These are phyloP conservation scores for Cinclus cinclus DNA, from an alignment of 2,113 vertebrate genomes.

Conservation along the genomic window DNA sequence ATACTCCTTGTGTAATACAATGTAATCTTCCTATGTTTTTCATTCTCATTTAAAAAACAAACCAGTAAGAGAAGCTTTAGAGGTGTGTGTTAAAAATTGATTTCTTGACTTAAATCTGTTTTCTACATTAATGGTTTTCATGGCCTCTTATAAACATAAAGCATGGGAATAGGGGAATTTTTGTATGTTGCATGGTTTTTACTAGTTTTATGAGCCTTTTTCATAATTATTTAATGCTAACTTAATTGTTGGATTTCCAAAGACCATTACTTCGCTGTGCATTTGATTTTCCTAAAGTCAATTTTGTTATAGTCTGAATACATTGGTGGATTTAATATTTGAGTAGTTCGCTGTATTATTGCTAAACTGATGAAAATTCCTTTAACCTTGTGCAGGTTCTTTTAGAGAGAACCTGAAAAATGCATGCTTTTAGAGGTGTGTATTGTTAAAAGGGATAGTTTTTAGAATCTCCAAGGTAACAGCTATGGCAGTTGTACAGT, in stretches of 20 bases:
- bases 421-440: not conserved
- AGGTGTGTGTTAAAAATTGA: not conserved
- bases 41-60: not conserved
- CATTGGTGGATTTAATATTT: not conserved
- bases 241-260: not conserved
- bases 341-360: not conserved
- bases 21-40: not conserved
- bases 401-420: not conserved
- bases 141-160: not conserved
- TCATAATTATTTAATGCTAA: not conserved
- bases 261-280: not conserved
- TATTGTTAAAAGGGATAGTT: not conserved
- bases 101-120: not conserved
- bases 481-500: not conserved
- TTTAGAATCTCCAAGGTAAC: not conserved
- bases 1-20: not conserved
- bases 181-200: not conserved
- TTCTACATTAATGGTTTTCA: not conserved
- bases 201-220: not conserved
- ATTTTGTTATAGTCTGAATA: not conserved
- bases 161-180: not conserved
- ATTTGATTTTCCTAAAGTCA: not conserved
- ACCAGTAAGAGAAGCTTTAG: not conserved
- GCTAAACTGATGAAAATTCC: not conserved
- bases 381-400: not conserved